Evolutionary conservation across 2,888 invertebrate species (phyloP).

Genomic region (Hedychridium roseum): DNA sequence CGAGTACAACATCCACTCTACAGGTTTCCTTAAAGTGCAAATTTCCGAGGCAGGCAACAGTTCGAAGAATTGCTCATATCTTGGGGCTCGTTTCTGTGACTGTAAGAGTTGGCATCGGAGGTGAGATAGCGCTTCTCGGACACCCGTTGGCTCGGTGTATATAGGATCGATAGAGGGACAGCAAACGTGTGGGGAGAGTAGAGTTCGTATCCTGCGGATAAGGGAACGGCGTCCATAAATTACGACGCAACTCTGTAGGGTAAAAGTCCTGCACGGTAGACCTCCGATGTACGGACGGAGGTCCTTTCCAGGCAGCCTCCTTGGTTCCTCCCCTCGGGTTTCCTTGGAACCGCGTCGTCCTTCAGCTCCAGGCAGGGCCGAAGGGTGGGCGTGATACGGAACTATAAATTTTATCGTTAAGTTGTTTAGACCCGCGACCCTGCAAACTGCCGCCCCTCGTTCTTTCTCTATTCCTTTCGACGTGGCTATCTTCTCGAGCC

Average conservation of each 20-base stretch:
- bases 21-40: no score
- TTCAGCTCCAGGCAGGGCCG: constrained; percentile 36
- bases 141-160: constrained; percentile 55
- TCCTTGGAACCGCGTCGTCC: no score
- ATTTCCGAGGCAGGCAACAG: no score
- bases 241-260: constrained; percentile 62
- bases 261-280: constrained; percentile 63
- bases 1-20: no score
- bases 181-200: constrained; percentile 58
- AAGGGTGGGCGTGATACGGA: constrained; percentile 59
- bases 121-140: no score
- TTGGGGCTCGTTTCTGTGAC: no score
- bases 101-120: no score
- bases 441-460: constrained; percentile 46
- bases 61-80: no score
- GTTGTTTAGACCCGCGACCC: constrained; percentile 61
- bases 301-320: constrained; percentile 26
- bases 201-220: constrained; percentile 63
- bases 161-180: constrained; percentile 63
- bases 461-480: constrained; percentile 6
- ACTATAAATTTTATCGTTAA: constrained; percentile 64
- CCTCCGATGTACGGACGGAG: constrained; percentile 49
- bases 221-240: constrained; percentile 64
- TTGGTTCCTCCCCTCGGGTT: neutral
- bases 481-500: constrained; percentile 12